These are phyloP conservation scores for Drosophila sp. DNA, from an alignment of 1,140 invertebrate genomes.

Conservation along the genomic window DNA sequence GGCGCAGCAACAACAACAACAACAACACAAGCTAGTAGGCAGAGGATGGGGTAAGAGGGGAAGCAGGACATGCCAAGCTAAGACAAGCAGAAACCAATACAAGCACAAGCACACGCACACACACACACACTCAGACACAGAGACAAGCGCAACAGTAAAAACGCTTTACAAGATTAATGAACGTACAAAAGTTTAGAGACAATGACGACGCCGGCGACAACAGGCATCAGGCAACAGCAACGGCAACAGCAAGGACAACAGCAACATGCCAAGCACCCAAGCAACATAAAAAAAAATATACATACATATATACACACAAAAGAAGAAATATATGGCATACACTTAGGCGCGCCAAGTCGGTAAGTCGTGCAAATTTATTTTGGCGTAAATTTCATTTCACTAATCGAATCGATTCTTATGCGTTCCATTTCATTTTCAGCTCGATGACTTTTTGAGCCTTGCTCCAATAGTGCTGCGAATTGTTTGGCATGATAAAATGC, in stretches of 20 bases:
- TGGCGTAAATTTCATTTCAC: slow-evolving; percentile 79
- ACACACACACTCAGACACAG: slow-evolving; percentile 28
- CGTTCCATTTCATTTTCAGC: slow-evolving; percentile 74
- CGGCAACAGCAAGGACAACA: slow-evolving; percentile 41
- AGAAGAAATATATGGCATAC: slow-evolving; percentile 63
- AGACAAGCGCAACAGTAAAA: slow-evolving; percentile 61
- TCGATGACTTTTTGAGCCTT: slow-evolving; percentile 54
- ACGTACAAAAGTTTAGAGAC: slow-evolving; percentile 80
- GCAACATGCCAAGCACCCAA: slow-evolving; percentile 43
- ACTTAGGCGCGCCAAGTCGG: slow-evolving; percentile 71
- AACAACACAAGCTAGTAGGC: slow-evolving; percentile 9
- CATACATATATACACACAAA: slow-evolving; percentile 36
- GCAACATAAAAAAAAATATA: slow-evolving; percentile 29
- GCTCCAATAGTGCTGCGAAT: slow-evolving; percentile 9
- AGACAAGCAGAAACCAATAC: slow-evolving; percentile 57
- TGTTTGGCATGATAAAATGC: slow-evolving; percentile 8
- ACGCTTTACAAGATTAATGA: slow-evolving; percentile 80
- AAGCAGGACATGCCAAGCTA: slow-evolving; percentile 42
- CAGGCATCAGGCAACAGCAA: slow-evolving; percentile 46
- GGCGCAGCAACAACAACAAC: slow-evolving; percentile 49
- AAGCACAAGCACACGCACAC: slow-evolving; percentile 38
- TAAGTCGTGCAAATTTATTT: slow-evolving; percentile 78
- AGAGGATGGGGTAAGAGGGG: slow-evolving; percentile 9
- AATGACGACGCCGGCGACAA: slow-evolving; percentile 74
- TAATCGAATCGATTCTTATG: slow-evolving; percentile 80